Evolutionary conservation across 1,140 invertebrate species (phyloP), one percentile per base, ranked within the genome.

Genomic region (Drosophila orosa): DNA sequence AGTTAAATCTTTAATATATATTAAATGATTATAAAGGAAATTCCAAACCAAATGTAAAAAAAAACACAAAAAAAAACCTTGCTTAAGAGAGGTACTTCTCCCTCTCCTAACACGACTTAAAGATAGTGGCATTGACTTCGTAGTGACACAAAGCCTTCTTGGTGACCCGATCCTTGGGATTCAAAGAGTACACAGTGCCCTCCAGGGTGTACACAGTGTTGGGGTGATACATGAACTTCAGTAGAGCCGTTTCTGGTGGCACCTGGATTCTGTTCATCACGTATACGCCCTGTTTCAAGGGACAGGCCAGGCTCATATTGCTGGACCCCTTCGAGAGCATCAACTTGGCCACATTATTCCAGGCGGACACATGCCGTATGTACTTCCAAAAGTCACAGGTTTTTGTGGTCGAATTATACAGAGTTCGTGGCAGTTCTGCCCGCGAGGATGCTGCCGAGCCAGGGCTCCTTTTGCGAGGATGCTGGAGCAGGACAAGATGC

Each of bases 191-290:
- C 24, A 91, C 79, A 1, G 74, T 84, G n/a, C 84, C 85, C 19
- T 65, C 54, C 5, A 91, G 22, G 1, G 81, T 61, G 29, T 90
- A 91, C 0, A 91, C 19, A 4, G 89, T 86, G 31, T 91, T 91
- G 5, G 90, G 84, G 17, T 85, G 77, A 24, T 91, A 91, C 90
- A 91, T 91, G 8, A 81, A 91, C 67, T 87, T 91, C 2, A 91
- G 33, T 5, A 91, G 22, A 3, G 81, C 55, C 24, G 82, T 90
- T 45, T 91, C 90, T 15, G 84, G 81, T 12, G 90, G 90, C 42
- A 91, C 75, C 25, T 81, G 77, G 1, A 91, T 86, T 17, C 78
- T 56, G 22, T 87, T 86, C 82, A 91, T 78, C 13, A 71, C 61
- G 60, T 91, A 91, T 13, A 68, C 76, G 42, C 90, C 90, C 7